A percentile compares a stretch with the other conserved stretches of the same genome.
Conservation (phyloP, 2,797 vertebrate species). For the Sebastes hopkinsi region DNA sequence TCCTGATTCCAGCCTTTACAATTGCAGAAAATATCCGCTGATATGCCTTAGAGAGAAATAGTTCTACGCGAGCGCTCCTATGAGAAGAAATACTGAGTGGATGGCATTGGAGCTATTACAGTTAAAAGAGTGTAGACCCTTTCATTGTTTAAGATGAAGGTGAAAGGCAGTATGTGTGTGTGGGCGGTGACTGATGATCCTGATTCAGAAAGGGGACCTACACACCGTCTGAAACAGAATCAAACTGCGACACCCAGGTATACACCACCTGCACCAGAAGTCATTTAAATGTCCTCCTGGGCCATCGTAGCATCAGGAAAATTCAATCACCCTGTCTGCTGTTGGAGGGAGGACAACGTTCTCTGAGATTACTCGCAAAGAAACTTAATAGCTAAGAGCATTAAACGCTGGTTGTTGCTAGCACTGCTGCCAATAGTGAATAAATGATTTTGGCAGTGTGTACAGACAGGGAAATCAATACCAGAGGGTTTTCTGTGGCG, state of each 20-base stretch:
- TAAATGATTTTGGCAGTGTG: constrained; percentile 94
- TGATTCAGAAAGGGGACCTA: constrained; percentile 67
- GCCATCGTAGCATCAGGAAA: constrained; percentile 71
- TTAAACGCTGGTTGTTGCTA: constrained; percentile 88
- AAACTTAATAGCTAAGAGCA: constrained; percentile 87
- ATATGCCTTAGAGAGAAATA: constrained; percentile 30
- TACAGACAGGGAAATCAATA: constrained; percentile 98
- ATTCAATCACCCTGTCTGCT: constrained; percentile 81
- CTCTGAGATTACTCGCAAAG: constrained; percentile 84
- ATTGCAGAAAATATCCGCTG: constrained; percentile 35
- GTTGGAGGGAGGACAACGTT: constrained; percentile 66
- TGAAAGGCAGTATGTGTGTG: constrained; percentile 48
- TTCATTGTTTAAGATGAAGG: constrained; percentile 75
- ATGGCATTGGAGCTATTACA: constrained; percentile 64
- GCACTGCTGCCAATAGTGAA: constrained; percentile 93
- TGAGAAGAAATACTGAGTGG: constrained; percentile 63
- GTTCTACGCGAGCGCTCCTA: constrained; percentile 40
- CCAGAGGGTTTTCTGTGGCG: constrained; percentile 92
- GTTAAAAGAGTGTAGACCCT: constrained; percentile 57
- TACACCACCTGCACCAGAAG: constrained; percentile 76
- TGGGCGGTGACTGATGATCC: constrained; percentile 79
- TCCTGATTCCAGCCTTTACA: constrained; percentile 27
- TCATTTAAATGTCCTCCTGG: constrained; percentile 81
- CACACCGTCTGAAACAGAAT: constrained; percentile 70
- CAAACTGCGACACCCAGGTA: constrained; percentile 71